A percentile compares a stretch with the other conserved stretches of the same genome.
phyloP scores from a whole-genome alignment of 37 sponge, comb jelly and placozoan genomes.

The Haliclona indistincta region DNA sequence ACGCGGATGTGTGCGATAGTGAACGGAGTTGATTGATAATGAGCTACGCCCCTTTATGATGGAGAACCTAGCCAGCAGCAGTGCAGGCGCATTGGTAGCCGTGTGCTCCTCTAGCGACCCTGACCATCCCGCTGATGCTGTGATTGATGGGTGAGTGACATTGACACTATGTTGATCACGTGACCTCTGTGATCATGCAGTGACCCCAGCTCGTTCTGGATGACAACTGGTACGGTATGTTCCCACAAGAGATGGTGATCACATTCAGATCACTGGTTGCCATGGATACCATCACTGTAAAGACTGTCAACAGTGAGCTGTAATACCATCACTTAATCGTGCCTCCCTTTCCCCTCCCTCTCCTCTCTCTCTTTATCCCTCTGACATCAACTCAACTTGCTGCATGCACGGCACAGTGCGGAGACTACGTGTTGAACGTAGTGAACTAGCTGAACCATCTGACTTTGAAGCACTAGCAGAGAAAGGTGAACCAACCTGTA shows the following conservation, averaged over 20 bases:
- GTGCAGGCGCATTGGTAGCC: slow-evolving; percentile 6
- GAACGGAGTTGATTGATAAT: neutral
- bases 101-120: slow-evolving; percentile 67
- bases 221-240: slow-evolving; percentile 81
- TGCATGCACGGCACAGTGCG: neutral
- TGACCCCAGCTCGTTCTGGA: slow-evolving; percentile 75
- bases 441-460: slow-evolving; percentile 13
- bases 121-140: slow-evolving; percentile 64
- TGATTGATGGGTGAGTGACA: slow-evolving; percentile 74
- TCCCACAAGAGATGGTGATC: slow-evolving; percentile 68
- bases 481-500: slow-evolving; percentile 25
- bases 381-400: neutral
- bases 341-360: neutral
- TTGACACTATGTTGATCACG: neutral
- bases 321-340: slow-evolving; percentile 35
- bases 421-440: slow-evolving; percentile 24
- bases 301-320: slow-evolving; percentile 67
- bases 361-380: neutral
- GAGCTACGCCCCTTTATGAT: neutral
- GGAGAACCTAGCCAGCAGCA: neutral
- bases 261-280: slow-evolving; percentile 41
- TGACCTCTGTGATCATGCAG: slow-evolving; percentile 24
- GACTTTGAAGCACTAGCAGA: slow-evolving; percentile 32
- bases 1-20: no score
- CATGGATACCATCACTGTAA: slow-evolving; percentile 19